Base-by-base conservation (phyloP, 2,113 vertebrate species). In the Archocentrus centrarchus region DNA sequence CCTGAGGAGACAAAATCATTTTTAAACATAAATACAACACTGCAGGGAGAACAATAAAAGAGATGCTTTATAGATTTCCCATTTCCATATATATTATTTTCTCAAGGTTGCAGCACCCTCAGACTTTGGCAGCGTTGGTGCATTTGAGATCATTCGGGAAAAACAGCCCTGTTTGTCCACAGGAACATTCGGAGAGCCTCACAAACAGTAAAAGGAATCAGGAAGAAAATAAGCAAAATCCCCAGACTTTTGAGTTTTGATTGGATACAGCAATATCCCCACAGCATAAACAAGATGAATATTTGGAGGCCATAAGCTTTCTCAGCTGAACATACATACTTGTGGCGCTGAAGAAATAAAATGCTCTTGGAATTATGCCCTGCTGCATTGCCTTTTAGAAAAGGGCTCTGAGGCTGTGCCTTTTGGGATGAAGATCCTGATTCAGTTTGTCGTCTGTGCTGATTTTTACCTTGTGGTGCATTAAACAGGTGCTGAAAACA, bases 81-180 rank as follows among this genome's bases (percentile, higher is more conserved):
- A 95, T 96, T 95, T 95, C 94, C 94, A 96, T 96, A 95, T 95
- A 95, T 96, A 95, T 95, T 94, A 95, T 95, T 95, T 95, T 93
- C 94, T 94, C 95, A 95, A 95, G 94, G 94, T 93, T 94, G 93
- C 86, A 14, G 90, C 92, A 90, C 92, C 94, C 91, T 92, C 93
- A 94, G 89, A 93, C 90, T 91, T 94, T 93, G 93, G 92, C 93
- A 93, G 91, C 89, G 27, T 88, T 86, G 91, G 89, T 88, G 93
- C 89, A 85, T 91, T 92, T 90, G 84, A 92, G 93, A 94, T 91
- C 81, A 88, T 91, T 94, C 55, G 60, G 88, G 86, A 24, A 66
- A 68, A 88, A 79, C 86, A 91, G 89, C 91, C 91, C 89, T 91
- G 85, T 92, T 92, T 89, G 92, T 91, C 90, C 89, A 92, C 85